These are phyloP conservation scores for Forbesichthys papilliferus DNA, from an alignment of 2,113 vertebrate genomes.

Conservation along the genomic window DNA sequence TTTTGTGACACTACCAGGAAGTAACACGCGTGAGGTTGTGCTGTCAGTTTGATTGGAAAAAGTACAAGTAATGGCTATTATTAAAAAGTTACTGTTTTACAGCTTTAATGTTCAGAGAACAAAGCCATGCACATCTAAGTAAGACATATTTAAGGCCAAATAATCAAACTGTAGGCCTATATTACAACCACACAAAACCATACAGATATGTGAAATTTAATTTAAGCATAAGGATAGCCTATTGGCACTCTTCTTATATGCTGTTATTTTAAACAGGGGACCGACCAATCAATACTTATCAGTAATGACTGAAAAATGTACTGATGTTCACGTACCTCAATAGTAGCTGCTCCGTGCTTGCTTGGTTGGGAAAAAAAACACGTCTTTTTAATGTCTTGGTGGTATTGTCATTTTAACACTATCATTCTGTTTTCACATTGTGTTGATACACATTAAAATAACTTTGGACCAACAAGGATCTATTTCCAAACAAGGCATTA, in stretches of 20 bases:
- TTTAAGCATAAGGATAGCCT: background rate
- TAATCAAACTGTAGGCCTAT: background rate
- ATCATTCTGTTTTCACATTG: background rate
- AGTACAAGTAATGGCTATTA: no score
- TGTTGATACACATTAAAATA: background rate
- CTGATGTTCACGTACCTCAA: slow-evolving; percentile 57
- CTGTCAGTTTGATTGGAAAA: no score
- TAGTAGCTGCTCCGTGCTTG: slow-evolving; percentile 52
- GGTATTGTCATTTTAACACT: slow-evolving; percentile 10
- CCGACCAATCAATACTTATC: slow-evolving; percentile 16
- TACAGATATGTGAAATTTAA: background rate
- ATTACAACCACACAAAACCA: background rate
- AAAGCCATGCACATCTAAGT: background rate
- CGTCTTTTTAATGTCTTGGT: slow-evolving; percentile 38
- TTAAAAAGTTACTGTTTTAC: no score
- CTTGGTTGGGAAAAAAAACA: slow-evolving; percentile 43
- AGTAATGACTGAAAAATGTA: slow-evolving; percentile 19
- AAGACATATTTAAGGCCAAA: background rate
- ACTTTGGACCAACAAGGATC: slow-evolving; percentile 35
- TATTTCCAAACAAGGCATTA: slow-evolving; percentile 45
- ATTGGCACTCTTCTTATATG: slow-evolving; percentile 41
- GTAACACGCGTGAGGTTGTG: no score
- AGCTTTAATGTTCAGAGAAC: background rate
- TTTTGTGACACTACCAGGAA: no score
- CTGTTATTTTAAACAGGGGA: slow-evolving; percentile 26